These are phyloP conservation scores for Lypha dubia DNA, from an alignment of 2,888 invertebrate genomes.

Conservation along the genomic window DNA sequence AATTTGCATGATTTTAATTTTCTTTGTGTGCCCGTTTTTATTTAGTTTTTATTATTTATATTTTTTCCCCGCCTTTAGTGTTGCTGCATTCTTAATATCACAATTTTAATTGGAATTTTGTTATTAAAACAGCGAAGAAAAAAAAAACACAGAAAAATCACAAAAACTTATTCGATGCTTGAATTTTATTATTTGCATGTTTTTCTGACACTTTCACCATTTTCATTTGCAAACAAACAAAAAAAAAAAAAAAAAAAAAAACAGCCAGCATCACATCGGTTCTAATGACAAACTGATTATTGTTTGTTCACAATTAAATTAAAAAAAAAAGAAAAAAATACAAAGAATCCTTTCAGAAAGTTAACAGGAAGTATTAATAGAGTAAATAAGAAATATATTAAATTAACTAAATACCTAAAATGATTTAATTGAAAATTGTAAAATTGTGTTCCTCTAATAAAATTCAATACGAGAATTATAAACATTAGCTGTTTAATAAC, in stretches of 20 bases:
- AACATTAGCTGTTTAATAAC: no score
- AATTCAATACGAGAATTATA: no score
- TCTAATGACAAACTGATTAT: conserved; percentile 1
- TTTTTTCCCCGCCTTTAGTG: not conserved
- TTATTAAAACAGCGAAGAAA: conserved; percentile 5
- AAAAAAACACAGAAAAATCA: not conserved
- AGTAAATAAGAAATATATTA: not conserved
- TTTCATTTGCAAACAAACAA: not conserved
- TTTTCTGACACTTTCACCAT: conserved; percentile 12
- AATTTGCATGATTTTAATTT: conserved; percentile 29
- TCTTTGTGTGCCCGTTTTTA: conserved; percentile 38
- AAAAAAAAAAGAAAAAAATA: not conserved
- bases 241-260: no score
- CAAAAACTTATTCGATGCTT: not conserved
- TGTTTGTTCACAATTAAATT: not conserved
- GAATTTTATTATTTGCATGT: conserved; percentile 11
- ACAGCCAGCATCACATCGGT: not conserved
- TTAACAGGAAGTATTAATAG: not conserved
- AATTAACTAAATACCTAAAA: no score
- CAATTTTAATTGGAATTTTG: conserved; percentile 56
- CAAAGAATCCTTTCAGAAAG: not conserved
- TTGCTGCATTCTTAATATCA: conserved; percentile 27
- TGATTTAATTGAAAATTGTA: no score
- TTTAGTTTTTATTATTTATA: not conserved
- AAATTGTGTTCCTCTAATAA: no score